Percentiles rank a stretch among this genome's conserved stretches.
Conservation (phyloP, 2,888 invertebrate species). For the Pycnomerus fuliginosus region DNA sequence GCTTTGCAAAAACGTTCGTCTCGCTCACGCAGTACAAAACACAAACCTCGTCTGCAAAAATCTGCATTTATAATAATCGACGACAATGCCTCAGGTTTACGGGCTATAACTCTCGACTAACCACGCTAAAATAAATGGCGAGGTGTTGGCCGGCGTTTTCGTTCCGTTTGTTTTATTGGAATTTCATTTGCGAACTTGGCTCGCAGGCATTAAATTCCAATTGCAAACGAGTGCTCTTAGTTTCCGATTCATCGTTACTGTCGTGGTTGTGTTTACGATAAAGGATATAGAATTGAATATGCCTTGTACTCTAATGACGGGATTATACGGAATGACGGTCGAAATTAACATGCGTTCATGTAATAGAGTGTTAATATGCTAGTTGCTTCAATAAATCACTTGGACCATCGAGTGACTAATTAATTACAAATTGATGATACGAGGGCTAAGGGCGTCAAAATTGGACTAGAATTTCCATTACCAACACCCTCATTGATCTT, state of each 20-base stretch:
- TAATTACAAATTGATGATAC: no score
- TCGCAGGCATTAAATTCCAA: no score
- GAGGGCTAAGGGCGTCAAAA: no score
- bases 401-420: no score
- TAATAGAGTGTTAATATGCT: slow-evolving; percentile 2
- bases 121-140: slow-evolving; percentile 5
- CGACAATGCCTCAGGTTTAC: slow-evolving; percentile 13
- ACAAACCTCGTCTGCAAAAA: slow-evolving; percentile 55
- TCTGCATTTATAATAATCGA: slow-evolving; percentile 2
- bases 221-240: no score
- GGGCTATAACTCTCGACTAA: slow-evolving; percentile 11
- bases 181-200: no score
- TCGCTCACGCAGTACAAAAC: slow-evolving; percentile 64
- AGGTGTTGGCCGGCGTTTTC: no score
- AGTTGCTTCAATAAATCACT: no score
- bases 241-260: no score
- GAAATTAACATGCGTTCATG: slow-evolving; percentile 11
- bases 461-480: no score
- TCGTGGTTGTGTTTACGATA: neutral
- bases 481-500: no score
- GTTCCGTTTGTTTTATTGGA: no score
- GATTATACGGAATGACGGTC: slow-evolving; percentile 9
- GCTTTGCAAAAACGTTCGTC: slow-evolving; percentile 58
- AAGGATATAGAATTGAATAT: slow-evolving; percentile 5
- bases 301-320: slow-evolving; percentile 9